Conservation (phyloP, 2,888 invertebrate genomes). For the Caradrina kadenii region DNA sequence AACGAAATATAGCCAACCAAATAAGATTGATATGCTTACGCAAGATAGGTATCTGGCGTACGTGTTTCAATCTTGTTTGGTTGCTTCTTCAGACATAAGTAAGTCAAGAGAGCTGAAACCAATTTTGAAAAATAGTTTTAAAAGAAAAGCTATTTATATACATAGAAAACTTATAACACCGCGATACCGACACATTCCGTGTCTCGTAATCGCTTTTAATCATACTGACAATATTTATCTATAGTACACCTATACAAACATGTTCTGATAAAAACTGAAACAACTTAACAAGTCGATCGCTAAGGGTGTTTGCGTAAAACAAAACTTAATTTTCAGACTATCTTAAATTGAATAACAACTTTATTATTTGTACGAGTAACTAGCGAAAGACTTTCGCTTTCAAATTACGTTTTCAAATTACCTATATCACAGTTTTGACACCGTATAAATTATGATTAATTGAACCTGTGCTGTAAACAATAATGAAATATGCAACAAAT, state of each 20-base stretch:
- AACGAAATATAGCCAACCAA: too few relatives aligned
- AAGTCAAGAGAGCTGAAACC: too few relatives aligned
- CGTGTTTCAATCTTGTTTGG: too few relatives aligned
- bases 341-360: slow-evolving; percentile 6
- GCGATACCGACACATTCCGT: too few relatives aligned
- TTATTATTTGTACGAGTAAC: slow-evolving; percentile 4
- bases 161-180: too few relatives aligned
- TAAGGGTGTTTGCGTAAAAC: neutral
- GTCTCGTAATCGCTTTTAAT: too few relatives aligned
- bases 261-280: slow-evolving; percentile 6
- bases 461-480: neutral
- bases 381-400: neutral
- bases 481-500: too few relatives aligned
- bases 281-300: neutral
- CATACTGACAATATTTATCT: neutral
- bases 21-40: too few relatives aligned
- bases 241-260: neutral
- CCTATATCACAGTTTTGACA: neutral
- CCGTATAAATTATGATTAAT: neutral
- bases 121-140: too few relatives aligned
- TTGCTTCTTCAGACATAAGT: too few relatives aligned
- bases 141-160: too few relatives aligned
- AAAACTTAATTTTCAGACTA: neutral
- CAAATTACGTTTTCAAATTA: slow-evolving; percentile 2
- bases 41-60: too few relatives aligned